Evolutionary conservation across 2,797 vertebrate genomes (phyloP).

Genomic region (Scomberomorus guttatus): DNA sequence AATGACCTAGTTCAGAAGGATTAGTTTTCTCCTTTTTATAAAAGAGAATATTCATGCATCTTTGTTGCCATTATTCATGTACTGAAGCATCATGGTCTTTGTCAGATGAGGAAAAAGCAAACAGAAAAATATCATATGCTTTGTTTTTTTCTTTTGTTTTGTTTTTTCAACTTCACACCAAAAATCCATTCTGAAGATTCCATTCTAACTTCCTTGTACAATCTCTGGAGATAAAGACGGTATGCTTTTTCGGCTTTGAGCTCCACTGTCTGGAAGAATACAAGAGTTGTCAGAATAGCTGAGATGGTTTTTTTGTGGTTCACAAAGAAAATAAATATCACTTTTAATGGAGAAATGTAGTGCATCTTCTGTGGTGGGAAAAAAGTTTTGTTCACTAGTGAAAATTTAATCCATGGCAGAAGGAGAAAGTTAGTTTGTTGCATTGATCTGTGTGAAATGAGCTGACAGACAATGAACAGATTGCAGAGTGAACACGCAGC

Average conservation of each 20-base stretch:
- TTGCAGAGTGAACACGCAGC: conserved; percentile 74
- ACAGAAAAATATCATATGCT: conserved; percentile 26
- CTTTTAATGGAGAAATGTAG: conserved; percentile 30
- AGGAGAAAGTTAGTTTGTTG: conserved; percentile 32
- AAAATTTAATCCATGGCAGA: conserved; percentile 43
- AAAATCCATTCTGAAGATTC: conserved; percentile 46
- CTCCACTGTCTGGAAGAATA: neutral
- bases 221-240: conserved; percentile 24
- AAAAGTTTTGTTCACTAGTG: conserved; percentile 24
- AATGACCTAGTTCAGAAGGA: conserved; percentile 37
- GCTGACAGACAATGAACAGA: conserved; percentile 81
- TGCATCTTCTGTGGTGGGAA: neutral
- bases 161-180: neutral
- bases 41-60: conserved; percentile 34
- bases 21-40: neutral
- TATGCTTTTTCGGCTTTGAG: neutral
- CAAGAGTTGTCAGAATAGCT: conserved; percentile 26
- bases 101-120: conserved; percentile 48
- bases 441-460: conserved; percentile 72
- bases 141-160: neutral
- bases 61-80: conserved; percentile 42
- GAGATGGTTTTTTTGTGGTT: conserved; percentile 14
- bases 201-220: conserved; percentile 21
- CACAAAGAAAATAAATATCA: conserved; percentile 28
- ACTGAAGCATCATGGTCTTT: conserved; percentile 41